A percentile compares a stretch with the other conserved stretches of the same genome.
phyloP scores from a whole-genome alignment of 2,113 vertebrate genomes.

The Pluvialis apricaria region DNA sequence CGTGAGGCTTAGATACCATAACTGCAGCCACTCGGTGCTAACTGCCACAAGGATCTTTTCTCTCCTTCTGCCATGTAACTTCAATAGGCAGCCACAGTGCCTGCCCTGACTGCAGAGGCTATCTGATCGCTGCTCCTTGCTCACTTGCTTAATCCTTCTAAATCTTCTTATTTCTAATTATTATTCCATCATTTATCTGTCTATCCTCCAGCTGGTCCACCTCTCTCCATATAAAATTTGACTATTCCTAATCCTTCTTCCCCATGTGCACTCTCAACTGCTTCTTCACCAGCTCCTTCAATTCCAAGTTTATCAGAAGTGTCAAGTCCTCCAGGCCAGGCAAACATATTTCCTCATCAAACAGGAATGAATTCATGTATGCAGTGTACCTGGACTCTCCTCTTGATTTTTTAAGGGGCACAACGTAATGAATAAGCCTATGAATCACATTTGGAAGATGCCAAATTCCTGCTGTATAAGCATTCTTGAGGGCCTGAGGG shows the following conservation, averaged over 20 bases:
- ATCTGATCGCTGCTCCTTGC: neutral
- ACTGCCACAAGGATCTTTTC: neutral
- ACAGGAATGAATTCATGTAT: neutral
- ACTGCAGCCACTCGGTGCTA: neutral
- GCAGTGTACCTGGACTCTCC: neutral
- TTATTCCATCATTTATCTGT: neutral
- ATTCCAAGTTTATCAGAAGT: neutral
- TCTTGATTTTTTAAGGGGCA: neutral
- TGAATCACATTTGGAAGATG: slow-evolving; percentile 3
- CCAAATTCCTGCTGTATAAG: neutral
- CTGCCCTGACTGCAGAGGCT: neutral
- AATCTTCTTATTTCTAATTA: neutral
- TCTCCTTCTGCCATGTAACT: neutral
- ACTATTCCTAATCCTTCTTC: neutral
- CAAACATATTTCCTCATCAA: neutral
- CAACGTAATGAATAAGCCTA: neutral
- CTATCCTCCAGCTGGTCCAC: neutral
- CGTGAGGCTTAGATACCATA: neutral
- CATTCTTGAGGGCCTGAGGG: slow-evolving; percentile 2
- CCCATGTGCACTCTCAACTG: neutral
- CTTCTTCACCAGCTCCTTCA: neutral
- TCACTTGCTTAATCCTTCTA: neutral
- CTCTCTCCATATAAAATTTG: neutral
- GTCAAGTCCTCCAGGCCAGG: neutral
- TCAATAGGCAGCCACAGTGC: neutral